Evolutionary conservation across 2,888 invertebrate species (phyloP).

Genomic region (Melinopterus prodromus): DNA sequence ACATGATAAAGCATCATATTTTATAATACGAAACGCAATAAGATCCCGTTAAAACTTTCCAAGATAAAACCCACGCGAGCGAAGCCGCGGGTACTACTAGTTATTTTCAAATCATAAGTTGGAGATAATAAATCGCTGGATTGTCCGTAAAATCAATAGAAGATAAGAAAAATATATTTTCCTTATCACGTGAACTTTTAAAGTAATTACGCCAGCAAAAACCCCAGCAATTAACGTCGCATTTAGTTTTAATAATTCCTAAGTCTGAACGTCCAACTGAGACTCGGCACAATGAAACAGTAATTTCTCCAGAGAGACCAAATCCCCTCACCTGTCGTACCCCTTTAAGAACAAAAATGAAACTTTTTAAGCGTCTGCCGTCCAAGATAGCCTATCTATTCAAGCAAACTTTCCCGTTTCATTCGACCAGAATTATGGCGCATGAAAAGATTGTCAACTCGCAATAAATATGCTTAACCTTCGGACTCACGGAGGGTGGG

Average conservation of each 20-base stretch:
- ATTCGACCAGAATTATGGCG: background rate
- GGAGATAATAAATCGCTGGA: too few species aligned
- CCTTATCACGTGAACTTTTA: background rate
- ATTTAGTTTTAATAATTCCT: background rate
- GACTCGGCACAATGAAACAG: background rate
- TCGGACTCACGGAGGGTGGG: background rate
- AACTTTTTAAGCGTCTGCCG: background rate
- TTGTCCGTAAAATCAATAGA: too few species aligned
- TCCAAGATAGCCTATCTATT: background rate
- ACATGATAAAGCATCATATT: too few species aligned
- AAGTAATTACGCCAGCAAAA: background rate
- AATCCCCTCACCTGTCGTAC: background rate
- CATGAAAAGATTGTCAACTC: background rate
- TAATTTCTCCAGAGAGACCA: background rate
- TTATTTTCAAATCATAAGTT: too few species aligned
- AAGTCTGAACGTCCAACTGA: background rate
- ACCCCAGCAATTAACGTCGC: background rate
- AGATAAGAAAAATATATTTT: too few species aligned
- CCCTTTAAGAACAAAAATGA: background rate
- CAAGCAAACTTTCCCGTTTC: background rate
- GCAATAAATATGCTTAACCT: background rate
- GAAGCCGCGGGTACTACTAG: too few species aligned
- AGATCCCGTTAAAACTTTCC: too few species aligned
- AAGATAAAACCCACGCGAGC: too few species aligned
- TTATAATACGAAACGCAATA: too few species aligned